phyloP scores from a whole-genome alignment of 2,113 vertebrate species.

The Tragelaphus imberbis region DNA sequence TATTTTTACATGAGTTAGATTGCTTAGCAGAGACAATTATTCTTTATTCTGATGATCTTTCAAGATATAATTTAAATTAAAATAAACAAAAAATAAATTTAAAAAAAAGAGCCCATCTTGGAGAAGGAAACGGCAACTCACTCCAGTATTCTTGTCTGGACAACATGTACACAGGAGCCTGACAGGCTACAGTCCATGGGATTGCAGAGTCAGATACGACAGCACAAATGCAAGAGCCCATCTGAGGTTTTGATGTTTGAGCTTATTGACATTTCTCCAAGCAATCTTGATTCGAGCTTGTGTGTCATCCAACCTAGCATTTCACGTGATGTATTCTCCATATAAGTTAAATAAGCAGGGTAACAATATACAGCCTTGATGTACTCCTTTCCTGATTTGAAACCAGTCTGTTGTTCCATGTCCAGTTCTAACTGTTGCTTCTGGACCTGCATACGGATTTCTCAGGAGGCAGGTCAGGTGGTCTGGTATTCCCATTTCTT shows the following conservation, averaged over 20 bases:
- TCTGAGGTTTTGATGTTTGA: not conserved
- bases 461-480: not conserved
- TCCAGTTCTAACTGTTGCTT: not conserved
- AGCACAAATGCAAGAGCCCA: not conserved
- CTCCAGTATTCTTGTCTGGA: not conserved
- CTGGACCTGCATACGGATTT: not conserved
- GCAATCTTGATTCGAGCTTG: not conserved
- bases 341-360: not conserved
- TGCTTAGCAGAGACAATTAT: not conserved
- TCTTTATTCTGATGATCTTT: not conserved
- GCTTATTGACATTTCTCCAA: not conserved
- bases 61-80: not conserved
- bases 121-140: not conserved
- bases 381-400: not conserved
- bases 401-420: not conserved
- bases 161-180: not conserved
- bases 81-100: not conserved
- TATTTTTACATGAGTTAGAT: not conserved
- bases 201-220: rapidly evolving
- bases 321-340: not conserved
- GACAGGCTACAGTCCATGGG: not conserved
- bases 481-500: not conserved
- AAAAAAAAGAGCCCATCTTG: not conserved
- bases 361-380: not conserved
- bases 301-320: not conserved